These are phyloP conservation scores for Tipula vernalis DNA, from an alignment of 2,888 invertebrate genomes.

Conservation along the genomic window DNA sequence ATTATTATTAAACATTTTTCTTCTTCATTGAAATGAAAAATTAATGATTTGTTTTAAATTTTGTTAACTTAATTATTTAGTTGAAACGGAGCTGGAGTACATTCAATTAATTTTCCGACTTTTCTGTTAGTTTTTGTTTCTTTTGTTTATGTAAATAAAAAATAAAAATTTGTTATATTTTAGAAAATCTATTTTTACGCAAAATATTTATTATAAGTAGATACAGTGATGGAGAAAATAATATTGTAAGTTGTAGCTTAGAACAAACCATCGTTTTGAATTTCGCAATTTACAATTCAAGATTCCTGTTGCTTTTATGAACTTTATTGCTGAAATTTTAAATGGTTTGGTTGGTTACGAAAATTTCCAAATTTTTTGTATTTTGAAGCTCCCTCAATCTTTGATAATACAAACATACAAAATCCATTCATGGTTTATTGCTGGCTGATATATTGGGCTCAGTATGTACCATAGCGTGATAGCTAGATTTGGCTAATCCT, in stretches of 20 bases:
- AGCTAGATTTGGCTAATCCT: too few relatives aligned
- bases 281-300: too few relatives aligned
- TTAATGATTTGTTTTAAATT: conserved; percentile 4
- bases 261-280: too few relatives aligned
- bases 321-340: too few relatives aligned
- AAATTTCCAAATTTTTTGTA: too few relatives aligned
- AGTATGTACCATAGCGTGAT: too few relatives aligned
- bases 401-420: too few relatives aligned
- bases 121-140: not conserved
- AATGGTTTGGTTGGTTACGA: too few relatives aligned
- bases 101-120: not conserved
- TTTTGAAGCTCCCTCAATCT: too few relatives aligned
- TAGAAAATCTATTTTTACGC: not conserved
- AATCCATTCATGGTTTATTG: too few relatives aligned
- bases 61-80: conserved; percentile 4
- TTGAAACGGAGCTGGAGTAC: not conserved
- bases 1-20: not conserved
- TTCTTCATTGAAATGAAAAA: not conserved
- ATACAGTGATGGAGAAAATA: not conserved
- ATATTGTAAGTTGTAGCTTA: not conserved
- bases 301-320: too few relatives aligned
- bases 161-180: not conserved
- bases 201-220: not conserved
- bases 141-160: not conserved
- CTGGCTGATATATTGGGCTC: too few relatives aligned